Evolutionary conservation across 2,797 vertebrate species (phyloP), one percentile per base, ranked within the genome.

Genomic region (Oryzias dopingdopingensis): DNA sequence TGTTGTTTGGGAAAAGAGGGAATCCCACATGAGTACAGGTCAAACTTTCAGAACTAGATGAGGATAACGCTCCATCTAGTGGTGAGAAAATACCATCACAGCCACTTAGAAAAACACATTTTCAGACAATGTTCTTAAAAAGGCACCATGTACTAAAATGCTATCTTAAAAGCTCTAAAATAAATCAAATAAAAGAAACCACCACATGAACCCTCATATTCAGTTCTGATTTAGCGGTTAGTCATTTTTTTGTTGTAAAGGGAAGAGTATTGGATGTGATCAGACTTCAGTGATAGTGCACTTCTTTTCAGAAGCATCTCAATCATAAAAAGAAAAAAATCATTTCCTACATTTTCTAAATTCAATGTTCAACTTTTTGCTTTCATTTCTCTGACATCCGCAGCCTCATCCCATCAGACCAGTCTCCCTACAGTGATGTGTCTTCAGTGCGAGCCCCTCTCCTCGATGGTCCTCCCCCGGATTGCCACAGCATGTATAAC

Each of bases 401-500:
- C 64, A 92, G 92, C 62, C 78, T 91, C 47, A 83, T 80, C 66
- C 74, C 87, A 7, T 84, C 88, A 51, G 86, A 88, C 47, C 87
- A 80, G 83, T 85, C 81, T 57, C 84, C 81, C 20, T 91, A 89
- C 84, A 88, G 86, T 41, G 86, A 94, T 87, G 91, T 65, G 61
- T 84, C 87, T 49, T 80, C 91, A 18, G 88, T 86, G 61, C 81
- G 58, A 52, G 80, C 64, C 42, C 84, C 83, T 1, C 76, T 75
- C 67, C 84, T 87, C 64, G 86, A 86, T 70, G 84, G 74, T 67
- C 82, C 72, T 42, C 81, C 72, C 57, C 84, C 88, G 60, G 87
- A 91, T 83, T 82, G 76, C 82, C 73, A 89, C 62, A 59, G 84
- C 62, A 95, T 96, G 94, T 98, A 95, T 86, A 94, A 95, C 84